Evolutionary conservation across 1,140 invertebrate genomes (phyloP).

Genomic region (Cyclargus thomasi): DNA sequence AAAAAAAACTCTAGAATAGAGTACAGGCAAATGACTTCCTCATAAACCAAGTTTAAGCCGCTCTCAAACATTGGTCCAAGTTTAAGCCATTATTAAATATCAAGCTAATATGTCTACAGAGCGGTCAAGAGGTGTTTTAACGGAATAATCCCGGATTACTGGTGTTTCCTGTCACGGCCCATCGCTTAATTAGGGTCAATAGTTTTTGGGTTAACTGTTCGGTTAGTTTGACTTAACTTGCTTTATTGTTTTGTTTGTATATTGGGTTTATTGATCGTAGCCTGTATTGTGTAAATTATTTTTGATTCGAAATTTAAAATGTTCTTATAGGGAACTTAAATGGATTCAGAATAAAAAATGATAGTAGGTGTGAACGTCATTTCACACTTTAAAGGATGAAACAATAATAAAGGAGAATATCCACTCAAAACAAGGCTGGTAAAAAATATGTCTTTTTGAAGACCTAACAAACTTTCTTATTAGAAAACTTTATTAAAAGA

Average conservation of each 20-base stretch:
- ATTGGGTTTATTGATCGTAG: conserved; percentile 13
- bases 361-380: too few species aligned
- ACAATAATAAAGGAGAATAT: too few species aligned
- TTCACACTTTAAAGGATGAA: too few species aligned
- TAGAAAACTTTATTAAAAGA: too few species aligned
- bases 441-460: too few species aligned
- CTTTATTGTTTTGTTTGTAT: conserved; percentile 17
- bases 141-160: conserved; percentile 63
- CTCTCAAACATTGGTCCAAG: neutral
- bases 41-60: neutral
- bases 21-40: too few species aligned
- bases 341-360: too few species aligned
- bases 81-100: conserved; percentile 17
- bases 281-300: neutral
- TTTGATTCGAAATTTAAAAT: too few species aligned
- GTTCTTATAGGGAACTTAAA: too few species aligned
- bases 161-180: conserved; percentile 50
- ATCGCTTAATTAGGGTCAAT: conserved; percentile 64
- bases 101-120: conserved; percentile 29
- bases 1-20: too few species aligned
- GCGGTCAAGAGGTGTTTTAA: conserved; percentile 62
- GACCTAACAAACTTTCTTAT: too few species aligned
- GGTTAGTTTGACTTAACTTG: conserved; percentile 31
- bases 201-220: conserved; percentile 44
- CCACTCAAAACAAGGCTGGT: too few species aligned